Evolutionary conservation across 2,888 invertebrate species (phyloP), one percentile per base, ranked within the genome.

Genomic region (Eretmocerus hayati): DNA sequence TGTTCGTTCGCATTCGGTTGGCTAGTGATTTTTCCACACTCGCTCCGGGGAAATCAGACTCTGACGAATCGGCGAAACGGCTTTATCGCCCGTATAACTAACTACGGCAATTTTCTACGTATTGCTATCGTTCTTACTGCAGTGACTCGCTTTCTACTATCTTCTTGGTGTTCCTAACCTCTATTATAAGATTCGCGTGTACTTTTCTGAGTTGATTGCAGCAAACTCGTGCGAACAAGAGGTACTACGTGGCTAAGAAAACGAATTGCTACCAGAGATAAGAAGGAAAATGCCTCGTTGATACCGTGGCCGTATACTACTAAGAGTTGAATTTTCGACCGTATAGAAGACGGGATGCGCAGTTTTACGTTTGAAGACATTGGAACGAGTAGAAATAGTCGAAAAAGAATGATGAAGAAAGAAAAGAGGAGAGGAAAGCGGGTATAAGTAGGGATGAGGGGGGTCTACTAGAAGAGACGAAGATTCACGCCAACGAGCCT

Each of bases 261-360:
- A 53, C 47, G 45, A 53, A 53, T 53, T 38, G 43, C n/a, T n/a
- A n/a, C n/a, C n/a, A n/a, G n/a, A n/a, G n/a, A n/a, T n/a, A n/a
- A n/a, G n/a, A n/a, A n/a, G n/a, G n/a, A n/a, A n/a, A n/a, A n/a
- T n/a, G n/a, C n/a, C n/a, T n/a, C n/a, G n/a, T n/a, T n/a, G n/a
- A n/a, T n/a, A n/a, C n/a, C n/a, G n/a, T n/a, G n/a, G 54, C 54
- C 52, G 52, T 52, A 55, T 47, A 58, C 56, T 52, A 56, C 56
- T 55, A 26, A 36, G 62, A 62, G 64, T 62, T 61, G 62, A 63
- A 61, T 64, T 62, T 62, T 60, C 57, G 62, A 63, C 60, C 54
- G 58, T 16, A 5, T 13, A 15, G 33, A 5, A 33, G n/a, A n/a
- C n/a, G n/a, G n/a, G n/a, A n/a, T n/a, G n/a, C n/a, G n/a, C n/a